Evolutionary conservation across 1,140 invertebrate genomes (phyloP), one percentile per base, ranked within the genome.

Genomic region (Eubasilissa regina): DNA sequence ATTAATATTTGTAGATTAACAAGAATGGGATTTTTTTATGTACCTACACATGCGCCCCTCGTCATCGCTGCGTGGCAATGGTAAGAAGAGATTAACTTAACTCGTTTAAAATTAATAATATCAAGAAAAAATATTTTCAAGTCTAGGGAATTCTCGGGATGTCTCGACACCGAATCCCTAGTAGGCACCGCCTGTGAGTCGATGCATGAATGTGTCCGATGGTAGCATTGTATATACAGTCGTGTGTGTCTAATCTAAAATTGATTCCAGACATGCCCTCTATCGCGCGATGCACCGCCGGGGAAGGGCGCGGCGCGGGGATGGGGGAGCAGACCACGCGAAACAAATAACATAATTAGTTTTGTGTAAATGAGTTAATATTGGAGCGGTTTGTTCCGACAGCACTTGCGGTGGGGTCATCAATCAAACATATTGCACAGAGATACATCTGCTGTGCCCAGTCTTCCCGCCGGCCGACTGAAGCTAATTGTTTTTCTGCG

Each of bases 281-380:
- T 35, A 15, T 45, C 10, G 21, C 4, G 13, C 21, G 45, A 25
- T 70, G 66, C 66, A 58, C 21, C 72, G 51, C 68, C 25, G 19
- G 68, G n/a, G 11, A 35, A 17, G 62, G 62, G 25, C 13, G 35
- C 0, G 25, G 35, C n/a, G 25, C 25, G 25, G 25, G 25, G 62
- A 45, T 19, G 13, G 70, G 53, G 70, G 35, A 70, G 48, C 19
- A 51, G 48, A 70, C 45, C 47, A 48, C 45, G 66, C 47, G 47
- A 70, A 70, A 70, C 66, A 25, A 70, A 70, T 70, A 70, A 70
- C 45, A 70, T 45, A 70, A 70, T 70, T 70, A 70, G 45, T 51
- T 68, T 75, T 70, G 78, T 82, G 81, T 80, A 80, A 82, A 82
- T 78, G 81, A 82, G 81, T 82, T 80, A 82, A 82, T 80, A 82